These are phyloP conservation scores for Campoplex capitator DNA, from an alignment of 2,888 invertebrate genomes.

Conservation along the genomic window DNA sequence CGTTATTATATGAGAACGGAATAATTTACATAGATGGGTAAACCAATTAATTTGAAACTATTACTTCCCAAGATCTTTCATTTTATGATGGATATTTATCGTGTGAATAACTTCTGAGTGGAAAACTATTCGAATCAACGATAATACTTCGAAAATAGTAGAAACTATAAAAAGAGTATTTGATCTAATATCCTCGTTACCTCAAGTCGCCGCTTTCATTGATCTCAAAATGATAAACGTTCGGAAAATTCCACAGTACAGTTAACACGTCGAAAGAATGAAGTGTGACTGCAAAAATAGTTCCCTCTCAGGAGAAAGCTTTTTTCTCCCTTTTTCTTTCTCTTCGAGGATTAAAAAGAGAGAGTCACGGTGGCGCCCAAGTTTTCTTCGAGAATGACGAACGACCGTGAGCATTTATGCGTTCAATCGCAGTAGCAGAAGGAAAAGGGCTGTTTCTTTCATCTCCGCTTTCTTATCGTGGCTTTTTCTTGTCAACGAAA, in stretches of 20 bases:
- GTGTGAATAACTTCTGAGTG: not conserved
- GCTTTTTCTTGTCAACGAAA: conserved; percentile 53
- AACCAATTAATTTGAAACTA: not conserved
- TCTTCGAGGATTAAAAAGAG: conserved; percentile 24
- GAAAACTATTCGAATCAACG: not conserved
- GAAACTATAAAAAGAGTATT: not conserved
- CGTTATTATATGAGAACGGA: not conserved
- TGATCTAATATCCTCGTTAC: not conserved
- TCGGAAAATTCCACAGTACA: conserved; percentile 5
- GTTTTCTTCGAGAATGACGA: conserved; percentile 65
- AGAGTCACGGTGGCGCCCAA: conserved; percentile 46
- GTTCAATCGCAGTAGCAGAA: not conserved
- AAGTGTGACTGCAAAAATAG: conserved; percentile 20
- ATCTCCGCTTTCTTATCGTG: conserved; percentile 29
- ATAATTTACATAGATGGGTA: not conserved
- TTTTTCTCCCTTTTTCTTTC: conserved; percentile 15
- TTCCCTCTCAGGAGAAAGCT: conserved; percentile 5
- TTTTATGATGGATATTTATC: not conserved
- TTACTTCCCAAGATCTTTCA: not conserved
- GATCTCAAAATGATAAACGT: not conserved
- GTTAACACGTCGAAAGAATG: not conserved
- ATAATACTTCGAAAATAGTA: not conserved
- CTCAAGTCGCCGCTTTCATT: not conserved
- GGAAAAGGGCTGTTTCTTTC: conserved; percentile 46
- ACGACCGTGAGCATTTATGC: conserved; percentile 49